Evolutionary conservation across 2,888 invertebrate species (phyloP).

Genomic region (Heliothis peltigera): DNA sequence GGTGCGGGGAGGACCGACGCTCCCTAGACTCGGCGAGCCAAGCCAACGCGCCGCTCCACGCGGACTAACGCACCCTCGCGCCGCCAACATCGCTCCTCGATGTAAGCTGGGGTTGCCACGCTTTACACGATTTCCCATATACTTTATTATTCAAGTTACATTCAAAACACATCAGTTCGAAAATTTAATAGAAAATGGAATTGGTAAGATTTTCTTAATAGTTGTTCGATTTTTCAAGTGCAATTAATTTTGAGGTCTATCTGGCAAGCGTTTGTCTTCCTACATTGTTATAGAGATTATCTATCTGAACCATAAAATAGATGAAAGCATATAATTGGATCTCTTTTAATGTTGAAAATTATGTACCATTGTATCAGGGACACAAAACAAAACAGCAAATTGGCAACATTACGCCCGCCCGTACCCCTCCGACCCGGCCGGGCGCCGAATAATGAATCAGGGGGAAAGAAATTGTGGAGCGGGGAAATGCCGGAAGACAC

Average conservation of each 20-base stretch:
- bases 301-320: background rate
- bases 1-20: slow-evolving; percentile 71
- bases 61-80: slow-evolving; percentile 80
- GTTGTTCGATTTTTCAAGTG: background rate
- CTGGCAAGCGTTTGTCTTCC: background rate
- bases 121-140: slow-evolving; percentile 9
- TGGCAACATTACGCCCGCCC: slow-evolving; percentile 78
- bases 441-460: slow-evolving; percentile 80
- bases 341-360: background rate
- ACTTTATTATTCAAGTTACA: slow-evolving; percentile 1
- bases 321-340: background rate
- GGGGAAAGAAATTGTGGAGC: slow-evolving; percentile 74
- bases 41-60: slow-evolving; percentile 84
- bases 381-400: slow-evolving; percentile 5
- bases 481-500: slow-evolving; percentile 78
- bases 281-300: background rate
- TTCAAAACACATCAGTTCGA: background rate
- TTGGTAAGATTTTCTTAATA: background rate
- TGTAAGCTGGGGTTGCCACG: slow-evolving; percentile 68
- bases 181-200: background rate
- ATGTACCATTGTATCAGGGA: slow-evolving; percentile 23
- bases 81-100: slow-evolving; percentile 59
- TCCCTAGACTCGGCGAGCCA: slow-evolving; percentile 65
- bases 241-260: background rate
- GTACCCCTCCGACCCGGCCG: slow-evolving; percentile 83